Base-by-base conservation (phyloP, 2,113 vertebrate genomes). In the Amphiprion ocellaris region DNA sequence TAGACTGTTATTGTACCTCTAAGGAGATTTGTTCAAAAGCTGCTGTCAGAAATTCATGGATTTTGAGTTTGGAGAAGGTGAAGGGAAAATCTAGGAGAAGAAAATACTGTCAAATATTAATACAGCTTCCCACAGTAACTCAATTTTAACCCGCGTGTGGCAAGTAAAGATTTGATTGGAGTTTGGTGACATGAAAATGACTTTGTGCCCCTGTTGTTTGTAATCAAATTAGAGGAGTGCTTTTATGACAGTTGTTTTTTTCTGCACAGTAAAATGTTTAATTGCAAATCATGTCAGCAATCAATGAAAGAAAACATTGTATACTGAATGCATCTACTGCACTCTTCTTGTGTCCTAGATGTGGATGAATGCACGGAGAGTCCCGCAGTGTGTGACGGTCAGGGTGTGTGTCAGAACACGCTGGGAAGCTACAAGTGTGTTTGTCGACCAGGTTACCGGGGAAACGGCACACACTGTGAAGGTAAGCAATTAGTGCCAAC, bases 381-480 rank as follows among this genome's bases (percentile, higher is more conserved):
- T 63, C 85, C 90, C 15, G 77, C 50, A 0, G 80, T 81, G 82
- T 96, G 95, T 65, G 85, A 65, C 9, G 94, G 94, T 77, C 89
- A 74, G 52, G 91, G 92, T 54, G 86, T 92, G 82, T 96, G 95
- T 89, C 90, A 95, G 70, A 96, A 96, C 89, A 92, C 92, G 4
- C 75, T 93, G 4, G 95, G 95, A 46, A 95, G 95, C 83, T 95
- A 94, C 79, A 84, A 91, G 73, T 96, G 95, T 84, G 91, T 93
- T 74, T 96, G 95, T 81, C 91, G 49, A 56, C 79, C 56, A 3
- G 95, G 95, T 85, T 95, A 95, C 93, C 91, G 68, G 28, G 95
- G 95, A 76, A 96, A 96, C 77, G 95, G 95, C 86, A 94, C 94
- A 81, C 88, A 95, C 91, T 96, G 95, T 39, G 92, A 94, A 92